Evolutionary conservation across 2,888 invertebrate genomes (phyloP).

Genomic region (Pomacea canaliculata): DNA sequence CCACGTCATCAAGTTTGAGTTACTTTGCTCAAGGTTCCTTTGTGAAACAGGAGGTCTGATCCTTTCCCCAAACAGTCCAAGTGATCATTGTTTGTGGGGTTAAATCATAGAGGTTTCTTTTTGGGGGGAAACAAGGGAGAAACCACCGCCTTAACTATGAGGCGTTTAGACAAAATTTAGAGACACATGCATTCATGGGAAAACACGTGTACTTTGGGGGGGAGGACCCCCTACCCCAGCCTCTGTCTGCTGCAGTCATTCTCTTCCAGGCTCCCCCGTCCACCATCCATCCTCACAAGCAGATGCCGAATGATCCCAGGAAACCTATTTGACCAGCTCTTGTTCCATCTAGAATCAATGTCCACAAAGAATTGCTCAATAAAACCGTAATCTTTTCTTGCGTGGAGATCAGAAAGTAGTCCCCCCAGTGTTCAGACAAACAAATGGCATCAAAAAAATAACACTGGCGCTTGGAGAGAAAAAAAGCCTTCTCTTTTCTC

Average conservation of each 20-base stretch:
- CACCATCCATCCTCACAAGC: too few relatives aligned
- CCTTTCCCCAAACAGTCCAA: neutral
- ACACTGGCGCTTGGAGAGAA: neutral
- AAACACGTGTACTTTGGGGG: neutral
- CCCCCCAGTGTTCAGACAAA: too few relatives aligned
- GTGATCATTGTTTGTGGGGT: neutral
- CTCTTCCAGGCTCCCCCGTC: too few relatives aligned
- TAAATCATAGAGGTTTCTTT: neutral
- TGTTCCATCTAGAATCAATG: neutral
- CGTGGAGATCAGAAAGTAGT: too few relatives aligned
- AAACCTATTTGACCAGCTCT: neutral
- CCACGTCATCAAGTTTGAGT: neutral
- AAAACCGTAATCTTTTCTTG: neutral
- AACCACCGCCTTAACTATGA: neutral
- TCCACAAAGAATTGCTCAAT: conserved; percentile 4
- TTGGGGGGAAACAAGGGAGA: neutral
- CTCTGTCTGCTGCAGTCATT: too few relatives aligned
- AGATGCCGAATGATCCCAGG: too few relatives aligned
- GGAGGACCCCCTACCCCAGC: neutral
- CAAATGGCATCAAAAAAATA: neutral
- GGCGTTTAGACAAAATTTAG: neutral
- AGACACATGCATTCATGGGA: neutral
- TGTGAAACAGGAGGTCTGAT: neutral
- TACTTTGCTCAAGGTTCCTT: neutral
- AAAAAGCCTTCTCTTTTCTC: conserved; percentile 1